These are phyloP conservation scores for Caenorhabditis brenneri DNA, from an alignment of 1,140 invertebrate genomes.

Conservation along the genomic window DNA sequence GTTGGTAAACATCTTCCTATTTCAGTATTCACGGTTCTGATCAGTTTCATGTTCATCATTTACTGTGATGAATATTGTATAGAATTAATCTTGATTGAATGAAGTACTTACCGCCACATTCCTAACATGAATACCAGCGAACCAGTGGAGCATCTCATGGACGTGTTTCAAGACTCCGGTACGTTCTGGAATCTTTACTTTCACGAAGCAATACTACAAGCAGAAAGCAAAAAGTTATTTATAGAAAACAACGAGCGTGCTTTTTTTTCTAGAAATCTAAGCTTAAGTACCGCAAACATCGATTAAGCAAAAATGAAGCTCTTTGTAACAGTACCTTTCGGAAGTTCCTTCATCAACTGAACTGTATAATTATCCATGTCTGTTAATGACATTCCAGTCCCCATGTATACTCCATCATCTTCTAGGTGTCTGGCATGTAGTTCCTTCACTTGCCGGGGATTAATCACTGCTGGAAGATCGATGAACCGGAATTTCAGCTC, in stretches of 20 bases:
- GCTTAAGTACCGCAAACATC: no score
- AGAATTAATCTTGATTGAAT: neutral
- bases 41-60: no score
- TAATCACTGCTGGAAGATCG: constrained; percentile 82
- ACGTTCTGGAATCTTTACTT: constrained; percentile 55
- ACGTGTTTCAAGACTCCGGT: constrained; percentile 61
- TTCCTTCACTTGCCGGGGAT: constrained; percentile 77
- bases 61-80: no score
- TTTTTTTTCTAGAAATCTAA: no score
- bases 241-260: no score
- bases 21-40: no score
- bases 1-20: no score
- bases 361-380: constrained; percentile 75
- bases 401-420: constrained; percentile 77
- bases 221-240: no score
- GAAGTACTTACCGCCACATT: constrained; percentile 79
- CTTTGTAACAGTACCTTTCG: no score
- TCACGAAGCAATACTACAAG: neutral
- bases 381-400: constrained; percentile 81
- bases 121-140: constrained; percentile 90
- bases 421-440: constrained; percentile 72
- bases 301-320: no score
- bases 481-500: constrained; percentile 89
- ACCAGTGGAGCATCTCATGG: constrained; percentile 85
- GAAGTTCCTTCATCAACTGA: neutral